Conservation (phyloP, 37 sponge, comb jelly and placozoan species). For the Theonella swinhoei region DNA sequence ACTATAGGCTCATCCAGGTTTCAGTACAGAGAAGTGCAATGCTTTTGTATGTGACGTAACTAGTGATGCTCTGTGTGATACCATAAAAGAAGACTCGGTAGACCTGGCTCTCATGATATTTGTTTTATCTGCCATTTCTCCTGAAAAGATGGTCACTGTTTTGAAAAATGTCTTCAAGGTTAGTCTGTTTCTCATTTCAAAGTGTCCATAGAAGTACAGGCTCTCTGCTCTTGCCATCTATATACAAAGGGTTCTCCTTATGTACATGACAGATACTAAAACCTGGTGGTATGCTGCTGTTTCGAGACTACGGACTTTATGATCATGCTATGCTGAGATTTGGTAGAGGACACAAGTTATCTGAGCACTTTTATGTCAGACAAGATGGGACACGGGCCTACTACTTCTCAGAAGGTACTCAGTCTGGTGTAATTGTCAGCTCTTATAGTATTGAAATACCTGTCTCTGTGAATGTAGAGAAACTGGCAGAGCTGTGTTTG, state of each 20-base stretch:
- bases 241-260: background rate
- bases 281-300: conserved; percentile 82
- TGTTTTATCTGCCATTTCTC: conserved; percentile 93
- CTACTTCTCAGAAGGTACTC: conserved; percentile 89
- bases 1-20: conserved; percentile 60
- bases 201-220: no score
- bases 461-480: conserved; percentile 47
- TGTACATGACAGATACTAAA: conserved; percentile 64
- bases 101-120: conserved; percentile 87
- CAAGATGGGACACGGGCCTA: conserved; percentile 98
- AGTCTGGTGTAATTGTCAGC: background rate
- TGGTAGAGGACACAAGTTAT: conserved; percentile 89
- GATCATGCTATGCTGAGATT: conserved; percentile 99
- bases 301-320: conserved; percentile 97
- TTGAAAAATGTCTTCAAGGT: conserved; percentile 74
- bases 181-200: no score
- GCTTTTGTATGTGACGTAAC: conserved; percentile 96
- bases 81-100: conserved; percentile 53
- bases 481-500: conserved; percentile 58
- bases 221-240: background rate
- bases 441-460: background rate
- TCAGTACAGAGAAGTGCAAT: conserved; percentile 42
- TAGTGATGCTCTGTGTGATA: conserved; percentile 30
- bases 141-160: conserved; percentile 76
- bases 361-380: conserved; percentile 89